A percentile compares a stretch with the other conserved stretches of the same genome.
These are phyloP conservation scores for Sterrhoptilus dennistouni DNA, from an alignment of 2,113 vertebrate genomes.

Conservation along the genomic window DNA sequence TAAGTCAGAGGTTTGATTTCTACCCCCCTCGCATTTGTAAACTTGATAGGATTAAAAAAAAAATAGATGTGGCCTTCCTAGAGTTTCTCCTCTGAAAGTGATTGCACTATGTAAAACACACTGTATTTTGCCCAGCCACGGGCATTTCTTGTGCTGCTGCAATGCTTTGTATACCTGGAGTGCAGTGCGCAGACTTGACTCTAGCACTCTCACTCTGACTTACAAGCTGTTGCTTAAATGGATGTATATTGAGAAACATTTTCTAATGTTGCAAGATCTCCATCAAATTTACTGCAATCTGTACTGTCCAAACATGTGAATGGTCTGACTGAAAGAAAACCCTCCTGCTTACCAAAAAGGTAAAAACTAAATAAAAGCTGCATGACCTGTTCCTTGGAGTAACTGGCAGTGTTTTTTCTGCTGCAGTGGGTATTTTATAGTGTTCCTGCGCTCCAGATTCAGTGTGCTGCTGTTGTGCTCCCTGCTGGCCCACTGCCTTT, in stretches of 20 bases:
- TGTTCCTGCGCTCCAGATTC: background rate
- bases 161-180: conserved; percentile 67
- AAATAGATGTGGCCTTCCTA: conserved; percentile 58
- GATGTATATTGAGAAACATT: conserved; percentile 70
- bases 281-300: conserved; percentile 63
- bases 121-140: conserved; percentile 51
- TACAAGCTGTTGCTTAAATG: conserved; percentile 65
- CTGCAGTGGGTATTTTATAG: accelerated
- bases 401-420: background rate
- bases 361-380: conserved; percentile 74
- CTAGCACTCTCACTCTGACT: conserved; percentile 45
- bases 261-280: conserved; percentile 71
- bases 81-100: conserved; percentile 67
- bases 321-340: conserved; percentile 64
- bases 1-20: conserved; percentile 41
- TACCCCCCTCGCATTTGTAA: conserved; percentile 41
- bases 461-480: background rate
- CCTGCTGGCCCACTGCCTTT: accelerated
- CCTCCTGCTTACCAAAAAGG: conserved; percentile 58
- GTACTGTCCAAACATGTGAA: conserved; percentile 67
- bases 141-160: conserved; percentile 66
- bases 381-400: conserved; percentile 60
- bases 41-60: conserved; percentile 9
- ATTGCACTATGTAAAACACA: conserved; percentile 71
- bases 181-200: conserved; percentile 17